Evolutionary conservation across 2,113 vertebrate species (phyloP), one percentile per base, ranked within the genome.

Genomic region (Odobenus rosmarus): DNA sequence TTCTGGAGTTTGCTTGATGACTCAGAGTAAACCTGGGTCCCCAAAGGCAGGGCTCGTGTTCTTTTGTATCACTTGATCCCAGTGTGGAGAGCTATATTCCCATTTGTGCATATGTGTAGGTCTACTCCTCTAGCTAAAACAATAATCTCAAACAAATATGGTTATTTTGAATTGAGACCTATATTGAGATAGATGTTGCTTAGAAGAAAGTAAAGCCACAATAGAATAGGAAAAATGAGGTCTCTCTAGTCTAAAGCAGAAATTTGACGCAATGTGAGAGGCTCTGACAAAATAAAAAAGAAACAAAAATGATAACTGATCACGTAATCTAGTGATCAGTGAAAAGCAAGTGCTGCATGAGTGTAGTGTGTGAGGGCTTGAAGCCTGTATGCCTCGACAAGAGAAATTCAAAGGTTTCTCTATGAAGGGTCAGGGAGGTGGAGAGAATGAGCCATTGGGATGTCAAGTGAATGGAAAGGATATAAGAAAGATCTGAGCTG

Each of bases 201-300:
- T 76, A 36, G 62, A 90, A 91, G 51, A 96, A 91, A 96, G 96
- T 67, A 53, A 93, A 96, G 93, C 72, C 46, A 93, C 12, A 69
- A 42, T 49, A 74, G 28, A 64, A 88, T 36, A 79, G 39, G 49
- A 92, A 95, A 87, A 33, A 80, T 51, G 4, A 6, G 4, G 3
- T 77, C 51, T 91, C 64, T 77, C 24, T 7, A 4, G 46, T 67
- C n/a, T 95, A 24, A 87, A 80, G 36, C 49, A 94, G 16, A 90
- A 95, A 93, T 64, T 76, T 92, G 72, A 36, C 18, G 53, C 10
- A 46, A 36, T 71, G 33, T 76, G 7, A 74, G 28, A 14, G 84
- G 55, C 19, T 26, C 33, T 57, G 33, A 84, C 55, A 80, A 61
- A 88, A 90, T 76, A 90, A 69, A 71, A 53, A 79, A 82, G 19